phyloP scores from a whole-genome alignment of 2,888 invertebrate genomes.

The Acronicta aceris region DNA sequence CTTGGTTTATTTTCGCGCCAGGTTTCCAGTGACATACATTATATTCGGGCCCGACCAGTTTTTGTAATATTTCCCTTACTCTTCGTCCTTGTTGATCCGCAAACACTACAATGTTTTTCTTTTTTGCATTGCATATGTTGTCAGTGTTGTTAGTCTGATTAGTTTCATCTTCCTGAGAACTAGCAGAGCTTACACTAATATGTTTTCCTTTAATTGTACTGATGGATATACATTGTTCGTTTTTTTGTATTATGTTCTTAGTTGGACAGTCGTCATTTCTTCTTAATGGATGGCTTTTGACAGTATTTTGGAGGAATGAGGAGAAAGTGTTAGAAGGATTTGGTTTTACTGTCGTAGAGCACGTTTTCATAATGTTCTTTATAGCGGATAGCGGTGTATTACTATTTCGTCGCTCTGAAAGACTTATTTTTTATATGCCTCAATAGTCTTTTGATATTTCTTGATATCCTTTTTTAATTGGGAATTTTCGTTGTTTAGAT shows the following conservation, averaged over 20 bases:
- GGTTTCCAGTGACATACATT: neutral
- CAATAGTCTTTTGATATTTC: slow-evolving; percentile 2
- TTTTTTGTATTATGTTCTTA: too few relatives aligned
- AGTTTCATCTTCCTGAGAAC: too few relatives aligned
- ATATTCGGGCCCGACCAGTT: neutral
- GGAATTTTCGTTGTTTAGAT: slow-evolving; percentile 6
- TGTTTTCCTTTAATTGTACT: too few relatives aligned
- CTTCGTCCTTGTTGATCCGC: neutral
- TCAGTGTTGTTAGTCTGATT: neutral
- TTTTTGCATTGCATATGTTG: neutral
- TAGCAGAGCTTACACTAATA: too few relatives aligned
- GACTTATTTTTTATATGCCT: slow-evolving; percentile 1
- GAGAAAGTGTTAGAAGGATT: too few relatives aligned
- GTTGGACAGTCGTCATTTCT: too few relatives aligned
- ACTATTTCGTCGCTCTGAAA: neutral
- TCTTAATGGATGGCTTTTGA: too few relatives aligned
- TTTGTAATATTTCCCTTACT: neutral
- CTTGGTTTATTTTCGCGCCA: neutral
- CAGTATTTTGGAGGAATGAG: too few relatives aligned
- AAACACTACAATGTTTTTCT: neutral
- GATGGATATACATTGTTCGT: too few relatives aligned
- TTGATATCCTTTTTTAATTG: slow-evolving; percentile 2
- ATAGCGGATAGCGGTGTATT: neutral
- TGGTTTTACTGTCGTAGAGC: neutral
- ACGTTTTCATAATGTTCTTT: neutral